phyloP scores from a whole-genome alignment of 92 coral and sea anemone species.

The Parazoanthus atlanticus region DNA sequence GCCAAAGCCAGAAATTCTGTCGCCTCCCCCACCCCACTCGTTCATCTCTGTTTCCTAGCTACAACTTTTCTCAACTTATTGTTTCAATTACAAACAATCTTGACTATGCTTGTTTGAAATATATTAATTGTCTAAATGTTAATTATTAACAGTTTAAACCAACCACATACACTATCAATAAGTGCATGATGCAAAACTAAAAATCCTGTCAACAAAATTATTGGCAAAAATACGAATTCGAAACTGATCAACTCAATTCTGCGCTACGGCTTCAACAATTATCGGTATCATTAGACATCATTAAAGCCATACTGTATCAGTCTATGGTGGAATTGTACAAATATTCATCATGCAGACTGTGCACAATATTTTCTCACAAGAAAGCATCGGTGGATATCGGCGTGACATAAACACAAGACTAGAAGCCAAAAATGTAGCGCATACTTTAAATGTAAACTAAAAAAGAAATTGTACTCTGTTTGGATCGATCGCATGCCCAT shows the following conservation, averaged over 20 bases:
- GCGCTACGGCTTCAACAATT: background rate
- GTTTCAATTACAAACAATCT: too few species aligned
- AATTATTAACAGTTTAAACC: constrained; percentile 19
- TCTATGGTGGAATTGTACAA: too few species aligned
- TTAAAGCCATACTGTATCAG: too few species aligned
- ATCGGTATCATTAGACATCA: too few species aligned
- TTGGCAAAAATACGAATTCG: background rate
- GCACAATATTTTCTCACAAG: too few species aligned
- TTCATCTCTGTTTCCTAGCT: too few species aligned
- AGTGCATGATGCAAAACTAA: background rate
- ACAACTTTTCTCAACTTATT: too few species aligned
- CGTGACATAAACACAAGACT: background rate
- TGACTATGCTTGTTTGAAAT: background rate
- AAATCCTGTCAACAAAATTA: background rate
- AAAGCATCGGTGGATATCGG: background rate
- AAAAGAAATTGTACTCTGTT: background rate
- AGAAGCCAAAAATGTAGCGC: background rate
- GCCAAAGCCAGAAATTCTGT: too few species aligned
- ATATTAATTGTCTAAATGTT: background rate
- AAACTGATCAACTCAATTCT: too few species aligned
- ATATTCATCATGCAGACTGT: too few species aligned
- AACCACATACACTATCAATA: background rate
- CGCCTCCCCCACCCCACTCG: too few species aligned
- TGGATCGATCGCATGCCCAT: background rate
- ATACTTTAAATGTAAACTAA: background rate